Evolutionary conservation across 2,888 invertebrate species (phyloP).

Genomic region (Hypena proboscidalis): DNA sequence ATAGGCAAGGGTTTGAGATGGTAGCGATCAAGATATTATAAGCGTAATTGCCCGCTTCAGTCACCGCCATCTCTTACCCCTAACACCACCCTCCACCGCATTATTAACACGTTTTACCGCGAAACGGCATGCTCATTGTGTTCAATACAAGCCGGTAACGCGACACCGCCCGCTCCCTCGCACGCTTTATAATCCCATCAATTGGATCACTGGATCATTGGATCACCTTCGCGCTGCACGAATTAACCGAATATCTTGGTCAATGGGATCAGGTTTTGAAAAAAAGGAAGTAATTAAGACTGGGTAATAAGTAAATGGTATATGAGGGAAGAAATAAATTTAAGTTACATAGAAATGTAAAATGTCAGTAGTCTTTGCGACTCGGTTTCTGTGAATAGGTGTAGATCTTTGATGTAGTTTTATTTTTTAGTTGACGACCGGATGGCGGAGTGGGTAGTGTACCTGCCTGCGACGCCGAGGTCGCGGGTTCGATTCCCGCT

Average conservation of each 20-base stretch:
- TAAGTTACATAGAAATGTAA: too few relatives aligned
- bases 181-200: slow-evolving; percentile 47
- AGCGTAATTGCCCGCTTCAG: neutral
- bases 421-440: too few relatives aligned
- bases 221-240: slow-evolving; percentile 39
- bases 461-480: too few relatives aligned
- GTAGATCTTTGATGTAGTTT: too few relatives aligned
- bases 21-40: neutral
- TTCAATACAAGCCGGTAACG: slow-evolving; percentile 50
- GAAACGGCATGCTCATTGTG: slow-evolving; percentile 63
- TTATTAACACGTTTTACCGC: slow-evolving; percentile 74
- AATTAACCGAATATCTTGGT: slow-evolving; percentile 38
- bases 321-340: too few relatives aligned
- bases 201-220: slow-evolving; percentile 46
- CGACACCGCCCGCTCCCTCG: slow-evolving; percentile 51
- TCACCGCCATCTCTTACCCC: slow-evolving; percentile 14
- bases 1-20: neutral
- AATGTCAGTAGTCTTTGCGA: too few relatives aligned
- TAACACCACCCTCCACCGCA: slow-evolving; percentile 33
- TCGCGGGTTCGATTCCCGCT: too few relatives aligned
- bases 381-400: too few relatives aligned
- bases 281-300: neutral
- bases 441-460: too few relatives aligned
- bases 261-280: slow-evolving; percentile 29
- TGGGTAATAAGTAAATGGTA: too few relatives aligned